A percentile compares a stretch with the other conserved stretches of the same genome.
phyloP scores from a whole-genome alignment of 2,797 vertebrate species.

The Nasua narica region DNA sequence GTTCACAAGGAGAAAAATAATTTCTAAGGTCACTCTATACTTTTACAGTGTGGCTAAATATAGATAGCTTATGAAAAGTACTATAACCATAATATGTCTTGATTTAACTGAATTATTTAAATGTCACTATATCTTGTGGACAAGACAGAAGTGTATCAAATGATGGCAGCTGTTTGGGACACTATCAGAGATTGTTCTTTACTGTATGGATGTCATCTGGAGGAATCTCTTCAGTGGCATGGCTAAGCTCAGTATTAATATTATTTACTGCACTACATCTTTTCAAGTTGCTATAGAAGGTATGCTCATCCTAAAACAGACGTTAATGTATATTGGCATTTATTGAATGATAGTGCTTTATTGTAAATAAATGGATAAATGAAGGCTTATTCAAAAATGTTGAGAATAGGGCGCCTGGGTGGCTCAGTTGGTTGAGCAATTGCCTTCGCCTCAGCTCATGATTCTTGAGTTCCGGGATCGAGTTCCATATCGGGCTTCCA shows the following conservation, averaged over 20 bases:
- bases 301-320: background rate
- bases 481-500: too few relatives aligned
- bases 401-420: too few relatives aligned
- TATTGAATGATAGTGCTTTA: background rate
- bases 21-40: background rate
- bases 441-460: too few relatives aligned
- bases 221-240: background rate
- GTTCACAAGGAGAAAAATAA: background rate
- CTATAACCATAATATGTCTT: background rate
- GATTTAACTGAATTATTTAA: background rate
- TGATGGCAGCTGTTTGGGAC: background rate
- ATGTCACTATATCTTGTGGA: background rate
- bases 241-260: background rate
- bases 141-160: background rate
- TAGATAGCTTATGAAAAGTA: background rate
- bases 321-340: background rate
- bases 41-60: background rate
- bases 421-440: too few relatives aligned
- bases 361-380: background rate
- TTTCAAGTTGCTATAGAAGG: background rate
- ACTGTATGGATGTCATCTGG: background rate
- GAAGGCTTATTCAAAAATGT: background rate
- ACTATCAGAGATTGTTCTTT: background rate
- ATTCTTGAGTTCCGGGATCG: too few relatives aligned
- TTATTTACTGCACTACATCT: background rate